phyloP scores from a whole-genome alignment of 2,888 invertebrate species.

The Leptogaster cylindrica region DNA sequence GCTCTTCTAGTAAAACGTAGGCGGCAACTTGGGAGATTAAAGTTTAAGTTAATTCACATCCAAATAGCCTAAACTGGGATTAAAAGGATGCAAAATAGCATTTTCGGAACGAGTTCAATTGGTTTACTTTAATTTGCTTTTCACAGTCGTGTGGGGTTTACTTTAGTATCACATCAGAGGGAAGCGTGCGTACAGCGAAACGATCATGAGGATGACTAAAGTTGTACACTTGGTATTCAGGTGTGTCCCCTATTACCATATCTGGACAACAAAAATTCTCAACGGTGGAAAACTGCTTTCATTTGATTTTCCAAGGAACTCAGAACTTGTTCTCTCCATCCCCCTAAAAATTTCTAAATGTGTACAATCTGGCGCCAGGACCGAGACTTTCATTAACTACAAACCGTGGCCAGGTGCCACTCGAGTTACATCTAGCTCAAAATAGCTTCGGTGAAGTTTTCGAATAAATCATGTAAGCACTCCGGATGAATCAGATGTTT shows the following conservation, averaged over 20 bases:
- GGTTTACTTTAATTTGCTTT: too few relatives aligned
- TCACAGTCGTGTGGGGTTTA: too few relatives aligned
- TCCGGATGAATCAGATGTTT: conserved; percentile 80
- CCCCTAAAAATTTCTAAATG: conserved; percentile 90
- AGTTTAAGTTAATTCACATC: conserved; percentile 1
- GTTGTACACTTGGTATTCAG: too few relatives aligned
- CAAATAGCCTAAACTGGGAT: too few relatives aligned
- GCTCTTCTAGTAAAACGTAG: conserved; percentile 82
- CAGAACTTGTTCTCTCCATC: conserved; percentile 76
- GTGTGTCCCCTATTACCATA: too few relatives aligned
- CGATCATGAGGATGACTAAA: too few relatives aligned
- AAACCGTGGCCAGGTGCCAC: conserved; percentile 83
- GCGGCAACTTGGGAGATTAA: conserved; percentile 64
- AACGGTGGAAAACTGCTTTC: neutral
- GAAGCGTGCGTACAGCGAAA: too few relatives aligned
- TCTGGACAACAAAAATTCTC: conserved; percentile 32
- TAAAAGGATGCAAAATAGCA: too few relatives aligned
- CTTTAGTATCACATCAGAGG: too few relatives aligned
- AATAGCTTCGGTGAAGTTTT: conserved; percentile 88
- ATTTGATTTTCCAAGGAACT: conserved; percentile 64
- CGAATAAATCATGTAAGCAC: conserved; percentile 80
- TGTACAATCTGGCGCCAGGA: conserved; percentile 84
- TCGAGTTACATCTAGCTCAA: conserved; percentile 82
- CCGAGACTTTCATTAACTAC: conserved; percentile 82
- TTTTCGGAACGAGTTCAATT: too few relatives aligned